phyloP scores from a whole-genome alignment of 2,113 vertebrate genomes.

The Clarias batrachus region DNA sequence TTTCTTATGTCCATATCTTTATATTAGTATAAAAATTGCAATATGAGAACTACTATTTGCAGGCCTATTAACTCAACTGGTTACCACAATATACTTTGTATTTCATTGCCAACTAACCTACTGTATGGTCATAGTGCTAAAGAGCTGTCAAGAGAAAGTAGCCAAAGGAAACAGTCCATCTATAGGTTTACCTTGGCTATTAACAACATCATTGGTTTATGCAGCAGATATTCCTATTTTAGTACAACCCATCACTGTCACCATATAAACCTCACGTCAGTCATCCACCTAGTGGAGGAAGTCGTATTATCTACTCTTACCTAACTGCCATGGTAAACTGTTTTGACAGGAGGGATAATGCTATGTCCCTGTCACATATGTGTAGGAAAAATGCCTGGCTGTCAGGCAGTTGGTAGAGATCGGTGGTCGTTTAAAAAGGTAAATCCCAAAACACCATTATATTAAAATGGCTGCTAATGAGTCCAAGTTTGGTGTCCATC shows the following conservation, averaged over 20 bases:
- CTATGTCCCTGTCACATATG: constrained; percentile 16
- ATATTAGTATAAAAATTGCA: constrained; percentile 3
- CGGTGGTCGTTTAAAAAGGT: background rate
- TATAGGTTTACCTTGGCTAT: background rate
- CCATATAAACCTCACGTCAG: constrained; percentile 31
- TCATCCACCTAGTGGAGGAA: constrained; percentile 6
- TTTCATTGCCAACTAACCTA: background rate
- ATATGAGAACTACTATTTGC: background rate
- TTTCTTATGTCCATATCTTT: constrained; percentile 22
- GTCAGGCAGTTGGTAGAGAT: constrained; percentile 18
- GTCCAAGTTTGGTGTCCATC: background rate
- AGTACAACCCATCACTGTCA: constrained; percentile 31
- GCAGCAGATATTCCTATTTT: constrained; percentile 14
- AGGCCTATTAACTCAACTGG: background rate
- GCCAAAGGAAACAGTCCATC: background rate
- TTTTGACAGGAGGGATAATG: constrained; percentile 42
- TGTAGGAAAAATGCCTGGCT: constrained; percentile 36
- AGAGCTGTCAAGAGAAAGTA: background rate
- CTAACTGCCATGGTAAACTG: constrained; percentile 33
- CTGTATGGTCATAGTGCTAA: background rate
- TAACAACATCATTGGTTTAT: constrained; percentile 17
- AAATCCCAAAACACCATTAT: background rate
- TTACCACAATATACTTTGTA: background rate
- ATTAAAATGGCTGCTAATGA: background rate
- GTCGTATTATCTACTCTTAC: constrained; percentile 8